These are phyloP conservation scores for Drosophila miranda DNA, from an alignment of 1,140 invertebrate species.

Conservation along the genomic window DNA sequence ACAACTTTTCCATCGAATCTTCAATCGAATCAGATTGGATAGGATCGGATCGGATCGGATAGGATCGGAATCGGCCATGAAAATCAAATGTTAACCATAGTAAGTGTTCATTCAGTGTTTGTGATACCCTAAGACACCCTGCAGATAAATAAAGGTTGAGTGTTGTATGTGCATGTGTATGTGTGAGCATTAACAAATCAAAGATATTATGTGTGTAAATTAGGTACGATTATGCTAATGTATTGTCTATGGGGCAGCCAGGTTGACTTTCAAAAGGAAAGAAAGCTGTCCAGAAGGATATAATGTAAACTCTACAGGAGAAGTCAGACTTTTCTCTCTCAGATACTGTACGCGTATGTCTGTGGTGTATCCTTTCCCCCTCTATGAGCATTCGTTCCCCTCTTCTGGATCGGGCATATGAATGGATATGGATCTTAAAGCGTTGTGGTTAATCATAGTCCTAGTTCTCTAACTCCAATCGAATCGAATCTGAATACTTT, in stretches of 20 bases:
- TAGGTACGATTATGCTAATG: background rate
- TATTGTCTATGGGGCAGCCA: slow-evolving; percentile 30
- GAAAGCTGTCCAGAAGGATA: slow-evolving; percentile 2
- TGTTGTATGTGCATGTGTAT: slow-evolving; percentile 33
- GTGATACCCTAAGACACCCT: slow-evolving; percentile 59
- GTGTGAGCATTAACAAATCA: too few relatives aligned
- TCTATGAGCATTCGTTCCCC: background rate
- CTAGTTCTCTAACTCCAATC: slow-evolving; percentile 42
- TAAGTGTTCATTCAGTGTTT: slow-evolving; percentile 68
- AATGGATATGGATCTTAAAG: slow-evolving; percentile 47
- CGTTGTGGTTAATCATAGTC: slow-evolving; percentile 62
- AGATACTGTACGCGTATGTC: background rate
- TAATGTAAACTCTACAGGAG: slow-evolving; percentile 19
- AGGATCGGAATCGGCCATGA: slow-evolving; percentile 6
- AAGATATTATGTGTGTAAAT: slow-evolving; percentile 5
- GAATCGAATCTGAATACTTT: slow-evolving; percentile 17
- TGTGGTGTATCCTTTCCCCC: background rate
- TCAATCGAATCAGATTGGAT: too few relatives aligned
- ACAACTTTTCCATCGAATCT: slow-evolving; percentile 19
- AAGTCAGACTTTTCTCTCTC: slow-evolving; percentile 50
- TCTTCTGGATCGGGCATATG: background rate
- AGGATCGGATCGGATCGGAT: background rate
- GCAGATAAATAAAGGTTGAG: slow-evolving; percentile 15
- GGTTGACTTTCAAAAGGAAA: slow-evolving; percentile 16
- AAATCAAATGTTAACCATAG: slow-evolving; percentile 42